A percentile compares a stretch with the other conserved stretches of the same genome.
Conservation (phyloP, 1,140 invertebrate species). For the Conopomorpha cramerella region DNA sequence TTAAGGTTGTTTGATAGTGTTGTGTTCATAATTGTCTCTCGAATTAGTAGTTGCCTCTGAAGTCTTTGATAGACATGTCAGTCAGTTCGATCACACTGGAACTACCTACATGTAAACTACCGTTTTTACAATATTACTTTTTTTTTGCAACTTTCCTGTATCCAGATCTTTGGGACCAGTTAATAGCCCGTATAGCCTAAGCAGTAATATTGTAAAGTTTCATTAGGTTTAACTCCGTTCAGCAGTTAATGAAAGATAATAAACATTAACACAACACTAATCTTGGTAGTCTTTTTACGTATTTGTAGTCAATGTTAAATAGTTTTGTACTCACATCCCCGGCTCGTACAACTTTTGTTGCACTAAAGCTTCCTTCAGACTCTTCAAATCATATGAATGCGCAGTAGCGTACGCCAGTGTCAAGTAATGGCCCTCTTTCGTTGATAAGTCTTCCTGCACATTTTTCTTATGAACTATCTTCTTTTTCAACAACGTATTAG, state of each 20-base stretch:
- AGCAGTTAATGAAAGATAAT: neutral
- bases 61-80: no score
- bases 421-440: constrained; percentile 42
- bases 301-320: neutral
- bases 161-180: no score
- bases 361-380: constrained; percentile 30
- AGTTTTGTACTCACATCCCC: constrained; percentile 28
- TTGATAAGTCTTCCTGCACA: constrained; percentile 22
- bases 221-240: neutral
- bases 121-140: no score
- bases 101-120: no score
- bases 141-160: no score
- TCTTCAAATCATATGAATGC: constrained; percentile 37
- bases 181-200: no score
- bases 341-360: constrained; percentile 49
- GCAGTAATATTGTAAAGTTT: no score
- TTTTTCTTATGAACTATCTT: constrained; percentile 38
- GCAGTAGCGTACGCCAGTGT: constrained; percentile 48
- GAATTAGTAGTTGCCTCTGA: no score
- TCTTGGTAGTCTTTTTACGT: neutral
- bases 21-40: no score
- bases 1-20: no score
- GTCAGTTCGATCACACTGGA: no score
- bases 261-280: neutral
- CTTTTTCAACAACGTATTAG: constrained; percentile 38